phyloP scores from a whole-genome alignment of 2,113 vertebrate species.

The Odontophorus gujanensis region DNA sequence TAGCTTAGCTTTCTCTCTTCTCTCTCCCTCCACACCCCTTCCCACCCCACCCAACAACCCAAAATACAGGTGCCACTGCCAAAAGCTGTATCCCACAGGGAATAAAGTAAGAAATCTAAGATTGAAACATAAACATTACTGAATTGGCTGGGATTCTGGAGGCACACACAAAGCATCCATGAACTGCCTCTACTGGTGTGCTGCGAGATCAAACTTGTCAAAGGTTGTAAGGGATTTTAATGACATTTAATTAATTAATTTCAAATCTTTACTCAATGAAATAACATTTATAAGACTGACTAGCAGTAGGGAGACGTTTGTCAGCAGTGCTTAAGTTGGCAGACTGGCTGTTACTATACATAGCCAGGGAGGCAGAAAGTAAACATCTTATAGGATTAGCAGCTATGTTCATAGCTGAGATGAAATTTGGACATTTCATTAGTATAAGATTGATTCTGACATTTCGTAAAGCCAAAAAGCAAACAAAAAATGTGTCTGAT shows the following conservation, averaged over 20 bases:
- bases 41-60: too few species aligned
- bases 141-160: neutral
- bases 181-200: neutral
- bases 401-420: conserved; percentile 62
- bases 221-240: conserved; percentile 69
- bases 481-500: conserved; percentile 66
- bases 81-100: neutral
- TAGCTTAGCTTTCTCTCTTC: neutral
- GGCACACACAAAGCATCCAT: neutral
- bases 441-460: conserved; percentile 72
- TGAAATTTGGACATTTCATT: conserved; percentile 73
- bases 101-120: neutral
- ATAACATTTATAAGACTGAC: conserved; percentile 58
- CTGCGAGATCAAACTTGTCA: conserved; percentile 22
- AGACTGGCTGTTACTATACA: conserved; percentile 65
- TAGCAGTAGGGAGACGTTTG: conserved; percentile 31
- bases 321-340: conserved; percentile 64
- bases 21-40: neutral
- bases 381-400: conserved; percentile 69
- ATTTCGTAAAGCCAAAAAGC: conserved; percentile 73
- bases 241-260: conserved; percentile 67
- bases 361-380: conserved; percentile 60
- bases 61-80: neutral
- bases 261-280: conserved; percentile 64
- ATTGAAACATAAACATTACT: neutral